These are phyloP conservation scores for Psylliodes chrysocephalus DNA, from an alignment of 2,888 invertebrate species.

Conservation along the genomic window DNA sequence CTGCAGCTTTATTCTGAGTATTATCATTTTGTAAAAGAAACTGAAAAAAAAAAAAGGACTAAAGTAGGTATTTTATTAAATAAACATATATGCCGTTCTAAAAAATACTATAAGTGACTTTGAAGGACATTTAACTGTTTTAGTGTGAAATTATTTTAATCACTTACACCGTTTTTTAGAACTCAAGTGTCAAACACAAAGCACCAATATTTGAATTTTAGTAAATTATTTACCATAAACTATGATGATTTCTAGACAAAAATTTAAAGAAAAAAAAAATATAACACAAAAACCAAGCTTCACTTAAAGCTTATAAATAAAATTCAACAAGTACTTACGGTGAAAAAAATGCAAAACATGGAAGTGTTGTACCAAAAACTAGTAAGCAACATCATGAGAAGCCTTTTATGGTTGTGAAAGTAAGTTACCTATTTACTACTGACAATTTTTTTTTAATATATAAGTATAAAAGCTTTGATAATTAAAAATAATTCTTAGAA, in stretches of 20 bases:
- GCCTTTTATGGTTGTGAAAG: slow-evolving; percentile 9
- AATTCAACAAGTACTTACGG: slow-evolving; percentile 24
- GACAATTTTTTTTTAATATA: neutral
- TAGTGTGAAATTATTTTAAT: too few relatives aligned
- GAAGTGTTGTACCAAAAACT: slow-evolving; percentile 20
- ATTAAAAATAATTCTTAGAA: too few relatives aligned
- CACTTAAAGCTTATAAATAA: neutral
- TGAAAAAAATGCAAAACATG: slow-evolving; percentile 22
- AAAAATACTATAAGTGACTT: too few relatives aligned
- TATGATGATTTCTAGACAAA: too few relatives aligned
- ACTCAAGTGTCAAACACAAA: too few relatives aligned
- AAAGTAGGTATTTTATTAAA: too few relatives aligned
- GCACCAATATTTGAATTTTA: too few relatives aligned
- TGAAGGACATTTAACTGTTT: too few relatives aligned
- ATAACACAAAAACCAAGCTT: neutral
- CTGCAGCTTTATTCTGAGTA: slow-evolving; percentile 32
- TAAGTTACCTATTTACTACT: slow-evolving; percentile 1
- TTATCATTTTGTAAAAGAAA: slow-evolving; percentile 47
- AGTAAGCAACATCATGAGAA: slow-evolving; percentile 20
- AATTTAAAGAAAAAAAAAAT: slow-evolving; percentile 18
- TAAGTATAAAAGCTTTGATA: neutral
- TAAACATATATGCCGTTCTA: too few relatives aligned
- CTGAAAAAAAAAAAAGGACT: slow-evolving; percentile 47
- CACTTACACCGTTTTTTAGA: too few relatives aligned
- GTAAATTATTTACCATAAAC: too few relatives aligned